These are phyloP conservation scores for Bubo bubo DNA, from an alignment of 2,113 vertebrate species.

Conservation along the genomic window DNA sequence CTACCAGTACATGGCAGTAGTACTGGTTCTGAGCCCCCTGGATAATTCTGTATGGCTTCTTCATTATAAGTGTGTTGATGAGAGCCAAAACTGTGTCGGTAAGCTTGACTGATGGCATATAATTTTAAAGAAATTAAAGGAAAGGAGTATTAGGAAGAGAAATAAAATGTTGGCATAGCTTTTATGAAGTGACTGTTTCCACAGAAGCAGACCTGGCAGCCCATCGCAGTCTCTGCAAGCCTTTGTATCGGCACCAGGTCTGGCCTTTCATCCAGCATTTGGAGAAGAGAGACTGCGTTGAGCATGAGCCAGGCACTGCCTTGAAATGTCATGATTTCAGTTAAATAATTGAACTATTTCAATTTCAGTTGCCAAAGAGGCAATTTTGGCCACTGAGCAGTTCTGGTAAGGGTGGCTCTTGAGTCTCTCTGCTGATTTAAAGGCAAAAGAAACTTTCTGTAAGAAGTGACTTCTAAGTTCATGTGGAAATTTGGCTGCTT, in stretches of 20 bases:
- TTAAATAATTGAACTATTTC: neutral
- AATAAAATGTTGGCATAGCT: neutral
- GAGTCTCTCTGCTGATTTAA: neutral
- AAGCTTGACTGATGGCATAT: neutral
- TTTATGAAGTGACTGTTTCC: neutral
- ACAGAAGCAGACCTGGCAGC: neutral
- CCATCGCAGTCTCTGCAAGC: fast-evolving
- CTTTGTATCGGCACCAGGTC: neutral
- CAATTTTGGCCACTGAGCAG: neutral
- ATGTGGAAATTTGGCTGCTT: neutral
- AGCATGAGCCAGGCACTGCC: neutral
- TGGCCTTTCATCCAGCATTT: neutral
- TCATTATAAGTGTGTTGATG: fast-evolving
- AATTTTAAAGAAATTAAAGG: neutral
- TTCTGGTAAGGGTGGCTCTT: neutral
- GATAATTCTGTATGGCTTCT: neutral
- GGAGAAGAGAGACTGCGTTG: neutral
- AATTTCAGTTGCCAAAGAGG: neutral
- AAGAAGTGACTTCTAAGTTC: neutral
- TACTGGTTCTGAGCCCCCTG: neutral
- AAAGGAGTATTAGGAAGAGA: neutral
- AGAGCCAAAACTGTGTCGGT: neutral
- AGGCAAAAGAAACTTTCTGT: neutral
- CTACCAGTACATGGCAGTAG: too few relatives aligned
- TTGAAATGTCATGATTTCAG: neutral